Evolutionary conservation across 2,113 vertebrate genomes (phyloP), one percentile per base, ranked within the genome.

Genomic region (Atlantisia rogersi): DNA sequence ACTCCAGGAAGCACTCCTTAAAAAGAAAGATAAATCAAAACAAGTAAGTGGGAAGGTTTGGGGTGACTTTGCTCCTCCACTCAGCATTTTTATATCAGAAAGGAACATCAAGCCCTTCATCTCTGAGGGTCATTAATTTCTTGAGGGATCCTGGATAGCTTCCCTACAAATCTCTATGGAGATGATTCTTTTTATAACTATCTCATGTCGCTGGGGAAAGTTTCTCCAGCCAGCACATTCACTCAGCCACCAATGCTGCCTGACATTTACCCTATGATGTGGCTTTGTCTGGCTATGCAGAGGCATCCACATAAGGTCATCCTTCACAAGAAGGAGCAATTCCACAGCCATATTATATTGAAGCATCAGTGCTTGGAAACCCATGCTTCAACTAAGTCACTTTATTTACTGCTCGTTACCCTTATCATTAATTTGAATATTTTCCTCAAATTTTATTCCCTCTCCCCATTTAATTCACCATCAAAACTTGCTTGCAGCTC

Each of bases 111-210:
- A 81, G 68, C 56, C 71, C 75, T 87, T 68, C 64, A 29, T 92
- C 81, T 80, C 13, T 1, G 50, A 87, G 63, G 75, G 67, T 90
- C 91, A 92, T 83, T 81, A 78, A 71, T 93, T 90, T 81, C 84
- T 81, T 28, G 64, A 94, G 78, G 50, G 75, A 88, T 87, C 81
- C 90, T 96, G 97, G 94, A 94, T 81, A 71, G 13, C 50, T 97
- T 96, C 95, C 86, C 92, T 93, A n/a, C 0, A 10, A 91, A 75
- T 92, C 93, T 93, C 97, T 91, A 15, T 2, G 81, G 94, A 91
- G 81, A 89, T 75, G 46, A 53, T 90, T 91, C 92, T 94, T 97
- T 97, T 96, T 97, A 96, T 95, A 95, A 94, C 94, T 55, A 12
- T 10, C 81, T 88, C 25, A 1, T 86, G 91, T 90, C 94, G 28